A percentile compares a stretch with the other conserved stretches of the same genome.
Evolutionary conservation across 2,888 invertebrate genomes (phyloP).

Genomic region (Trissoscelio sp.): DNA sequence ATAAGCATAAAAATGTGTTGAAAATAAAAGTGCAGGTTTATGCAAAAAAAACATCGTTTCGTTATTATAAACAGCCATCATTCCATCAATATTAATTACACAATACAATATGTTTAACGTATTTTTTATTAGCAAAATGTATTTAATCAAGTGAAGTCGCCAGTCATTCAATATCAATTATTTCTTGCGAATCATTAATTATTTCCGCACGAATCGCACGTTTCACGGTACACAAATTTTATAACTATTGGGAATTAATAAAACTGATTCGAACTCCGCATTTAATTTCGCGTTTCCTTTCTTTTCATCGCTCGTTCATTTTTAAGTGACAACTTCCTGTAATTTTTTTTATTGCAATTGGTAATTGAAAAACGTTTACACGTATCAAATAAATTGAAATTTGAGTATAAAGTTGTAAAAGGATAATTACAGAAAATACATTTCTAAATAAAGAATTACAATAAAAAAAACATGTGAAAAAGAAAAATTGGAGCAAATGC

Average conservation of each 20-base stretch:
- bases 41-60: too few relatives aligned
- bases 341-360: constrained; percentile 3
- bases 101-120: constrained; percentile 10
- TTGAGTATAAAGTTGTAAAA: too few relatives aligned
- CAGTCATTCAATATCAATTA: constrained; percentile 49
- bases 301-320: constrained; percentile 16
- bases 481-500: too few relatives aligned
- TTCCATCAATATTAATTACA: constrained; percentile 21
- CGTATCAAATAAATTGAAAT: constrained; percentile 3
- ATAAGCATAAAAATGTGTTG: too few relatives aligned
- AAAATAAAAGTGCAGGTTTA: too few relatives aligned
- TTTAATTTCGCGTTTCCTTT: constrained; percentile 43
- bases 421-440: background rate
- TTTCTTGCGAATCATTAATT: constrained; percentile 47
- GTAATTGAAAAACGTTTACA: constrained; percentile 22
- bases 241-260: constrained; percentile 45
- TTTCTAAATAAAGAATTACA: background rate
- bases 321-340: constrained; percentile 36
- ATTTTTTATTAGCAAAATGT: constrained; percentile 15
- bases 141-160: constrained; percentile 30
- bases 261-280: constrained; percentile 13
- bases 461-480: too few relatives aligned
- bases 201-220: constrained; percentile 37
- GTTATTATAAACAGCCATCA: constrained; percentile 14
- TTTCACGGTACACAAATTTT: constrained; percentile 48